Base-by-base conservation (phyloP, 2,888 invertebrate species). In the Synanthedon andrenaeformis region DNA sequence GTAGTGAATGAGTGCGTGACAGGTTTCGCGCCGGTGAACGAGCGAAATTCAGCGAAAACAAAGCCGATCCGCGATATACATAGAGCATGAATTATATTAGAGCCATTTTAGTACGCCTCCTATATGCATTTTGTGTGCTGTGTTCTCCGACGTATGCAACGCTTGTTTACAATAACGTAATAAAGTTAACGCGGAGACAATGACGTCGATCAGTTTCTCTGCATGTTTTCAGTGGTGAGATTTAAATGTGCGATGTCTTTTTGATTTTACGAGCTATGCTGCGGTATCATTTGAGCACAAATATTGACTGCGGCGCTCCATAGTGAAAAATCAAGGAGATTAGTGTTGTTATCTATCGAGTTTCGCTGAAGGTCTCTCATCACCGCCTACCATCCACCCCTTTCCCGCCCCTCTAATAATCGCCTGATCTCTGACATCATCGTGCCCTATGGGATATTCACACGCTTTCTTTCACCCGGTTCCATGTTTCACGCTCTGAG, bases 281-380 rank as follows among this genome's bases (percentile, higher is more conserved):
- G 77, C 79, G 78, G 76, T 74, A 67, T 67, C 62, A 66, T 60
- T 65, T 61, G 69, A 65, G 63, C 62, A 61, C 62, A 64, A 63
- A 59, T 17, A 17, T 54, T 58, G 67, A 62, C 67, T 35, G 70
- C 67, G 70, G 68, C 63, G 63, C 62, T 64, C 56, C 83, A 82
- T 82, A 83, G 82, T 82, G 82, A 80, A 72, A 74, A 79, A 82
- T 81, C 81, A 72, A 76, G 76, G 71, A 79, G 77, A 76, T 76
- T 71, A 68, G 66, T 75, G 70, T 69, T 69, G 67, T 35, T 35
- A 35, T 35, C 74, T 68, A 62, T 70, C 69, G 71, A 75, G 83
- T 84, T 82, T 85, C 86, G 86, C 86, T 86, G 86, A 86, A 85
- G 81, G 84, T 86, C 85, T 82, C 85, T 86, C 86, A 79, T 79